Conservation (phyloP, 2,113 vertebrate species). For the Saguinus midas region DNA sequence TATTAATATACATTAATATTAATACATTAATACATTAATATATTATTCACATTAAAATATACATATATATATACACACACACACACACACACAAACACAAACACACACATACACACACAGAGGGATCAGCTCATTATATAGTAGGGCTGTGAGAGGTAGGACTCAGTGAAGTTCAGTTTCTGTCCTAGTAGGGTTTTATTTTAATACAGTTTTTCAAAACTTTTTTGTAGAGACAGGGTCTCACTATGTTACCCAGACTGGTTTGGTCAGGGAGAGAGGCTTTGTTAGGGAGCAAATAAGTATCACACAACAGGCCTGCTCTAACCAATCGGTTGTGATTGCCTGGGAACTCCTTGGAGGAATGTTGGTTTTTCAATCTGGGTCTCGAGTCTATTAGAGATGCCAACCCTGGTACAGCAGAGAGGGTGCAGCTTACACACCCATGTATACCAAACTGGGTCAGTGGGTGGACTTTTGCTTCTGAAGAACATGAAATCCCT, state of each 20-base stretch:
- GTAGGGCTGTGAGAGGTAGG: not conserved
- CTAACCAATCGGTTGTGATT: not conserved
- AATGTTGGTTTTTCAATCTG: not conserved
- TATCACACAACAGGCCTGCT: not conserved
- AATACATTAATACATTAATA: no score
- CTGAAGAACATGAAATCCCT: not conserved
- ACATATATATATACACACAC: no score
- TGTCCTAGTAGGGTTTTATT: not conserved
- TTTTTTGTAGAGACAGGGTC: no score
- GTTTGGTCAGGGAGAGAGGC: not conserved
- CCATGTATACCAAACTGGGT: not conserved
- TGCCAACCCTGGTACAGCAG: not conserved
- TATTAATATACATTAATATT: no score
- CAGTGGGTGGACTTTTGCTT: not conserved
- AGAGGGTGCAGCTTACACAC: not conserved
- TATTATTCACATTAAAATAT: no score
- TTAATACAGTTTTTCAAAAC: no score
- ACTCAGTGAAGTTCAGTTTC: not conserved
- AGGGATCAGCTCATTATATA: not conserved
- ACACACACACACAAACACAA: no score
- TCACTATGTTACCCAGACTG: no score
- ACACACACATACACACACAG: not conserved
- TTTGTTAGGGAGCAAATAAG: not conserved
- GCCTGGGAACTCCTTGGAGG: not conserved
- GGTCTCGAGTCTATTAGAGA: not conserved